Evolutionary conservation across 2,797 vertebrate genomes (phyloP), one percentile per base, ranked within the genome.

Genomic region (Spondyliosoma cantharus): DNA sequence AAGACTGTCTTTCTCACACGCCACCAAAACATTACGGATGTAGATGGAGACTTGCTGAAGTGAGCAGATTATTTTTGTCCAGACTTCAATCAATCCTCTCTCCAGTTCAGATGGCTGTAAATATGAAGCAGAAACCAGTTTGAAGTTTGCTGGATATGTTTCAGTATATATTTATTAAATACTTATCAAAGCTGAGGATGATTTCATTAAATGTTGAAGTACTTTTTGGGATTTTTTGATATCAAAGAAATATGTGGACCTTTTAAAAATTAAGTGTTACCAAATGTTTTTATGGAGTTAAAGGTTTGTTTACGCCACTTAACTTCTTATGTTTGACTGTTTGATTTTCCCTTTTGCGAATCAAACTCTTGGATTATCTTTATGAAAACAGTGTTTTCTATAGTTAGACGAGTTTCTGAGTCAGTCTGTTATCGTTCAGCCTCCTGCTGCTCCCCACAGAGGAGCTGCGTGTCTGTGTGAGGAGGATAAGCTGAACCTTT

Each of bases 401-500:
- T 46, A 16, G 17, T 48, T 7, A 3, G 15, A 25, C 5, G 0
- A 1, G 57, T 17, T 17, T 12, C 3, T 1, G 8, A 22, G 2
- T 24, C 54, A 17, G 16, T 54, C 7, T 15, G 56, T 56, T 20
- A 53, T 77, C 64, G 29, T 22, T 42, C 7, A 12, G 16, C 7
- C 0, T 49, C 3, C n/a, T 1, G 25, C 72, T 32, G 43, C 69
- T 59, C 72, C 79, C 68, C 14, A 0, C 56, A 25, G 5, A 54
- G 11, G 20, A 3, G 0, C 9, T 37, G 32, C 8, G 14, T 2
- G 32, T 84, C 65, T 88, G 89, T 62, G 58, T 53, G 46, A 22
- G 17, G 46, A 71, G 73, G 84, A 90, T 87, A 87, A 86, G 49
- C 48, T 24, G 3, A 29, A 16, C 17, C 27, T 64, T 20, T 53